Evolutionary conservation across 2,797 vertebrate species (phyloP).

Genomic region (Diplodus puntazzo): DNA sequence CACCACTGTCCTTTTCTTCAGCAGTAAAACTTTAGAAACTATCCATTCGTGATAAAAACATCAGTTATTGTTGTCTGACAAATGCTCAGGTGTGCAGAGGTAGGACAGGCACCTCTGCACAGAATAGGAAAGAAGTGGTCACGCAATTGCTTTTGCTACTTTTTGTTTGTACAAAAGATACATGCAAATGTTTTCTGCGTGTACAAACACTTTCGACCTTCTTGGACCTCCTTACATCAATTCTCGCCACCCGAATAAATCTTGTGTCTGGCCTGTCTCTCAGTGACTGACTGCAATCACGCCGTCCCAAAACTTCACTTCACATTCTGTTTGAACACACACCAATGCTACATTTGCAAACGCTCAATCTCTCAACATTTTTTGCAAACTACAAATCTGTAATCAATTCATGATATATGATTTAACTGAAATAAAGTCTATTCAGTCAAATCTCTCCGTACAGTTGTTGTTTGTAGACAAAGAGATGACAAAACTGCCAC

Average conservation of each 20-base stretch:
- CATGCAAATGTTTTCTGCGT: background rate
- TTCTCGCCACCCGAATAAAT: background rate
- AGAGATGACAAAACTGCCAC: background rate
- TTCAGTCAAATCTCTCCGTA: background rate
- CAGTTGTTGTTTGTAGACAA: constrained; percentile 3
- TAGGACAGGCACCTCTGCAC: background rate
- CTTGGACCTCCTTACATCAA: background rate
- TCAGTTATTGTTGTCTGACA: no score
- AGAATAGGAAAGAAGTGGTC: background rate
- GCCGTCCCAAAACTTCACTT: background rate
- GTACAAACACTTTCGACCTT: background rate
- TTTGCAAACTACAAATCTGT: background rate
- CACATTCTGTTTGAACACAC: background rate
- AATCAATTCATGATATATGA: background rate
- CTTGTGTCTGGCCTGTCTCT: no score
- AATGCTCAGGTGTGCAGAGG: background rate
- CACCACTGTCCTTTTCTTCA: background rate
- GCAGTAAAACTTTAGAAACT: no score
- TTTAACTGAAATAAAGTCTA: background rate
- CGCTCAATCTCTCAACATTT: no score
- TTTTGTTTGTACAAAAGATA: no score
- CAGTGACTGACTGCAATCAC: no score
- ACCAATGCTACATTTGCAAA: background rate
- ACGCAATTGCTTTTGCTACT: background rate
- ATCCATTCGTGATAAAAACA: no score